Evolutionary conservation across 1,140 invertebrate species (phyloP).

Genomic region (Diachasma alloeum): DNA sequence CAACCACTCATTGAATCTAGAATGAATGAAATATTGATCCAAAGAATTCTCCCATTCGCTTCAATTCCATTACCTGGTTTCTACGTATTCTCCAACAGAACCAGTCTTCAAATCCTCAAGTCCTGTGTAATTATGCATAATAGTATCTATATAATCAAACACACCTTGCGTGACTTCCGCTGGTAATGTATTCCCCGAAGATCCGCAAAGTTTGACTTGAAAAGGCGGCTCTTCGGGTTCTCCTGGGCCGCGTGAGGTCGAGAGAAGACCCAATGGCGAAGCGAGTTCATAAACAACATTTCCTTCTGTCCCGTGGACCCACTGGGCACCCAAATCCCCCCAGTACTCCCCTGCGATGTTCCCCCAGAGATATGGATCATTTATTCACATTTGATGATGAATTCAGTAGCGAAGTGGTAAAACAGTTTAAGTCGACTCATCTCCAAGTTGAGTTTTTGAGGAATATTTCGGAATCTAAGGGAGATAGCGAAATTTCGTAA

Average conservation of each 20-base stretch:
- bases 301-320: conserved; percentile 81
- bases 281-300: conserved; percentile 76
- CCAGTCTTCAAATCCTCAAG: conserved; percentile 46
- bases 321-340: conserved; percentile 85
- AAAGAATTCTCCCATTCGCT: background rate
- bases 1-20: too few species aligned
- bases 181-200: conserved; percentile 49
- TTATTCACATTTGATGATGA: too few species aligned
- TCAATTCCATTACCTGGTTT: conserved; percentile 43
- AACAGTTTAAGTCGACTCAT: too few species aligned
- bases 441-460: too few species aligned
- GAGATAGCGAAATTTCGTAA: too few species aligned
- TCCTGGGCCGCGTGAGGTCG: background rate
- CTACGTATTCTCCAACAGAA: conserved; percentile 63
- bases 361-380: too few species aligned
- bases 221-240: background rate
- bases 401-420: too few species aligned
- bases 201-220: background rate
- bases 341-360: conserved; percentile 66
- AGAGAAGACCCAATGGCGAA: conserved; percentile 53
- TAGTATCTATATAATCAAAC: background rate
- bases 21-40: background rate
- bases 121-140: conserved; percentile 10
- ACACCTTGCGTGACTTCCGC: too few species aligned
- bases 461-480: too few species aligned